Evolutionary conservation across 2,797 vertebrate species (phyloP).

Genomic region (Enteromius viviparus): DNA sequence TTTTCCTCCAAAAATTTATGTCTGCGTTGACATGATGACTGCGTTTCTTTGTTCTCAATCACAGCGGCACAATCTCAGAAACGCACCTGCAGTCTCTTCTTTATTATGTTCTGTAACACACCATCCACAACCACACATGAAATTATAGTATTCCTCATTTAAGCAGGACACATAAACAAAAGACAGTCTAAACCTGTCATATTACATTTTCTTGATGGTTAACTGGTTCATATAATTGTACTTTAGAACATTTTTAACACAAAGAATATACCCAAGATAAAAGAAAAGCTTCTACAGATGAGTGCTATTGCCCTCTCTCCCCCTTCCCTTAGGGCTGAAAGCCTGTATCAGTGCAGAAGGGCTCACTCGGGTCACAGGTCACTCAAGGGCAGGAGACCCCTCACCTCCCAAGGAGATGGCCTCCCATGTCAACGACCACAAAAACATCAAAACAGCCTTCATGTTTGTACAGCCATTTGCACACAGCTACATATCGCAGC

Average conservation of each 20-base stretch:
- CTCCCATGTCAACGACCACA: conserved; percentile 65
- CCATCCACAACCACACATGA: neutral
- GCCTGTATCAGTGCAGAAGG: conserved; percentile 76
- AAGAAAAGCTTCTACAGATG: conserved; percentile 56
- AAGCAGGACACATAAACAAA: neutral
- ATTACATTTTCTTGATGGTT: neutral
- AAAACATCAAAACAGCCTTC: conserved; percentile 68
- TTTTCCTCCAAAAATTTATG: neutral
- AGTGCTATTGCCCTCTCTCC: conserved; percentile 71
- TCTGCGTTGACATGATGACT: conserved; percentile 50
- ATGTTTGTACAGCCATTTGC: conserved; percentile 60
- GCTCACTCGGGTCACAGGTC: conserved; percentile 81
- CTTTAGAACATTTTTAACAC: neutral
- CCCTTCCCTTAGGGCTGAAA: conserved; percentile 78
- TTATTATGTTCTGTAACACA: neutral
- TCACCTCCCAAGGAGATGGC: conserved; percentile 67
- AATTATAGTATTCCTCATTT: neutral
- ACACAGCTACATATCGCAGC: conserved; percentile 47
- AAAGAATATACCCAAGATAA: conserved; percentile 23
- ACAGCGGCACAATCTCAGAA: conserved; percentile 63
- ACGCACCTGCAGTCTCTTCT: conserved; percentile 70
- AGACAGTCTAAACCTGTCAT: neutral
- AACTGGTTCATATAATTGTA: conserved; percentile 1
- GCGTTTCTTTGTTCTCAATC: conserved; percentile 69
- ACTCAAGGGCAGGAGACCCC: conserved; percentile 80